phyloP scores from a whole-genome alignment of 2,888 invertebrate genomes.

The Mythimna impura region DNA sequence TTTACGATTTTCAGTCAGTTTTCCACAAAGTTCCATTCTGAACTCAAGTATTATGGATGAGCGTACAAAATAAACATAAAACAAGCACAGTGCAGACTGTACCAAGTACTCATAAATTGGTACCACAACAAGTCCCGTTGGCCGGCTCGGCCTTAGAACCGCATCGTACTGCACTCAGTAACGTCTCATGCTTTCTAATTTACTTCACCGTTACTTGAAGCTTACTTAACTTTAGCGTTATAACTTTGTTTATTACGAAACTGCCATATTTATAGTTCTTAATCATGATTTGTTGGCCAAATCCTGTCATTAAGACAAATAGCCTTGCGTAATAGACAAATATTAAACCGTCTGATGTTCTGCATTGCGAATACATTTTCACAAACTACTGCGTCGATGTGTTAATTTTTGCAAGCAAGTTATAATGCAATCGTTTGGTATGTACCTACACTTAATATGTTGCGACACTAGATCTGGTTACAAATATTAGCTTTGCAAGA shows the following conservation, averaged over 20 bases:
- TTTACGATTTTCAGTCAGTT: slow-evolving; percentile 2
- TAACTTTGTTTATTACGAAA: slow-evolving; percentile 38
- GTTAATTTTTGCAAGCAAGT: slow-evolving; percentile 29
- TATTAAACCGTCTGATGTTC: slow-evolving; percentile 7
- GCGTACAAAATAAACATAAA: background rate
- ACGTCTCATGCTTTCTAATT: slow-evolving; percentile 70
- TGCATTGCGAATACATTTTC: slow-evolving; percentile 27
- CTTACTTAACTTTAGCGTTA: slow-evolving; percentile 58
- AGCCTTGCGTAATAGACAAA: slow-evolving; percentile 11
- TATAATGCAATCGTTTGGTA: slow-evolving; percentile 40
- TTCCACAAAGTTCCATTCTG: background rate
- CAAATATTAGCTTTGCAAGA: slow-evolving; percentile 21
- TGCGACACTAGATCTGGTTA: slow-evolving; percentile 20
- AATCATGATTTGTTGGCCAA: slow-evolving; percentile 16
- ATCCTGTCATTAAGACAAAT: slow-evolving; percentile 14
- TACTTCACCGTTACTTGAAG: slow-evolving; percentile 52
- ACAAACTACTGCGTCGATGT: slow-evolving; percentile 13
- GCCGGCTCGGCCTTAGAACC: slow-evolving; percentile 24
- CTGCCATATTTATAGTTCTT: slow-evolving; percentile 32
- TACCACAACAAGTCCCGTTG: slow-evolving; percentile 50
- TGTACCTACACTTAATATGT: slow-evolving; percentile 21
- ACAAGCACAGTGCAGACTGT: background rate
- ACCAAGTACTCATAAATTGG: slow-evolving; percentile 15
- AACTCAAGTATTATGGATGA: background rate
- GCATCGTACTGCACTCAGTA: slow-evolving; percentile 44